These are phyloP conservation scores for Natrix natrix DNA, from an alignment of 2,797 vertebrate genomes.

Conservation along the genomic window DNA sequence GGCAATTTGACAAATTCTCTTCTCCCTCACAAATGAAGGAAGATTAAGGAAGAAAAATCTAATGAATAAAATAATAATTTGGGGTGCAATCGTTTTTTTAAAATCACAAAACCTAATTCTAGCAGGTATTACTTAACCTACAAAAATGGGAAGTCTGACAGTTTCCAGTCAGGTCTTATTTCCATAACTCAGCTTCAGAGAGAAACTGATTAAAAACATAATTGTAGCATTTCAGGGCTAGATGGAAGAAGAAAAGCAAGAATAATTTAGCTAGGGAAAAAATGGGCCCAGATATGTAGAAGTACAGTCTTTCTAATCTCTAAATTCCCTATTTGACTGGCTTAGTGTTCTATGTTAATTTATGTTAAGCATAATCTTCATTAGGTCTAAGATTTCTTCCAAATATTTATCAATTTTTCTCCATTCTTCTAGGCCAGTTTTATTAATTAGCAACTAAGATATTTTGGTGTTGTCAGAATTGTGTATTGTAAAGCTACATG, in stretches of 20 bases:
- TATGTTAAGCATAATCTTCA: not conserved
- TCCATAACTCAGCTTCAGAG: not conserved
- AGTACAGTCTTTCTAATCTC: not conserved
- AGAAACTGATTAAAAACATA: not conserved
- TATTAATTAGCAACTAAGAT: not conserved
- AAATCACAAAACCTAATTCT: not conserved
- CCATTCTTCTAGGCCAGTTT: constrained; percentile 24
- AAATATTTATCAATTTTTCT: not conserved
- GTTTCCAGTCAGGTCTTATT: not conserved
- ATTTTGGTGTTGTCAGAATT: not conserved
- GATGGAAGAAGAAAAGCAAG: not conserved
- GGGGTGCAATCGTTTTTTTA: not conserved
- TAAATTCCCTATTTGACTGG: not conserved
- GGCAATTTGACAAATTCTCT: not conserved
- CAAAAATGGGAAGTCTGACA: not conserved
- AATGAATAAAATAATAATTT: not conserved
- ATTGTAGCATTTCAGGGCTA: not conserved
- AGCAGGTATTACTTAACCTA: not conserved
- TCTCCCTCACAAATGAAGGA: not conserved
- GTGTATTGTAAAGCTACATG: not conserved
- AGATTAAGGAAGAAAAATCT: not conserved
- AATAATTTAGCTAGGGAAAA: not conserved
- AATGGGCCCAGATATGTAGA: not conserved
- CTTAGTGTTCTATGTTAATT: not conserved
- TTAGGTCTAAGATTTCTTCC: not conserved